Evolutionary conservation across 2,888 invertebrate species (phyloP).

Genomic region (Ormyrus nitidulus): DNA sequence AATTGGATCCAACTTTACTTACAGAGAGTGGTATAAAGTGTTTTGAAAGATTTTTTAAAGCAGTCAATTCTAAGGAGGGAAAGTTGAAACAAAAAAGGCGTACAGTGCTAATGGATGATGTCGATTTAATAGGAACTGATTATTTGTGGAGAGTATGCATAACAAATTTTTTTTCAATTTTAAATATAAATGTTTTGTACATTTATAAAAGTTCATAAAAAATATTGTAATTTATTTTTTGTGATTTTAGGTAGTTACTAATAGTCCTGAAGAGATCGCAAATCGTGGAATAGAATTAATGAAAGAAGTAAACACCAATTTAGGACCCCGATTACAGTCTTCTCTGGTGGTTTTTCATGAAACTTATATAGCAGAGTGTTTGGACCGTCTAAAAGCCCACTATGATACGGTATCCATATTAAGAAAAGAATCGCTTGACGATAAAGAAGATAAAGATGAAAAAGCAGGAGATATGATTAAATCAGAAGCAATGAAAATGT

Average conservation of each 20-base stretch:
- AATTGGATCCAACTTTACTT: slow-evolving; percentile 91
- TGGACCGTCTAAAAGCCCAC: slow-evolving; percentile 90
- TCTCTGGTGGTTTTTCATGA: slow-evolving; percentile 90
- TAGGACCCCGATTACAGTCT: slow-evolving; percentile 90
- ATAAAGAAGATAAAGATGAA: slow-evolving; percentile 75
- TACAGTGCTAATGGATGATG: slow-evolving; percentile 92
- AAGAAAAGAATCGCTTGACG: slow-evolving; percentile 74
- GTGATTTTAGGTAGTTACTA: slow-evolving; percentile 84
- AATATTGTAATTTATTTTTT: slow-evolving; percentile 19
- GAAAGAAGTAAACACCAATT: slow-evolving; percentile 94
- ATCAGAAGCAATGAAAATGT: slow-evolving; percentile 89
- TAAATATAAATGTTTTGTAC: background rate
- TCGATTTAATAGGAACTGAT: slow-evolving; percentile 96
- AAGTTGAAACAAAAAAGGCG: slow-evolving; percentile 92
- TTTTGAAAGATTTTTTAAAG: slow-evolving; percentile 92
- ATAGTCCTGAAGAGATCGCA: slow-evolving; percentile 94
- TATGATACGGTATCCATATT: slow-evolving; percentile 88
- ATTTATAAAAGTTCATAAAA: slow-evolving; percentile 20
- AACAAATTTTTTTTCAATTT: slow-evolving; percentile 8
- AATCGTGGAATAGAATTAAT: slow-evolving; percentile 93
- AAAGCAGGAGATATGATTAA: slow-evolving; percentile 77
- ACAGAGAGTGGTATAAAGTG: slow-evolving; percentile 97
- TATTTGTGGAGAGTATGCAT: slow-evolving; percentile 92
- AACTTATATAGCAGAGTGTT: slow-evolving; percentile 93
- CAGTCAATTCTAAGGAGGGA: slow-evolving; percentile 95